Base-by-base conservation (phyloP, 2,797 vertebrate species). In the Sebastes baramenuke region DNA sequence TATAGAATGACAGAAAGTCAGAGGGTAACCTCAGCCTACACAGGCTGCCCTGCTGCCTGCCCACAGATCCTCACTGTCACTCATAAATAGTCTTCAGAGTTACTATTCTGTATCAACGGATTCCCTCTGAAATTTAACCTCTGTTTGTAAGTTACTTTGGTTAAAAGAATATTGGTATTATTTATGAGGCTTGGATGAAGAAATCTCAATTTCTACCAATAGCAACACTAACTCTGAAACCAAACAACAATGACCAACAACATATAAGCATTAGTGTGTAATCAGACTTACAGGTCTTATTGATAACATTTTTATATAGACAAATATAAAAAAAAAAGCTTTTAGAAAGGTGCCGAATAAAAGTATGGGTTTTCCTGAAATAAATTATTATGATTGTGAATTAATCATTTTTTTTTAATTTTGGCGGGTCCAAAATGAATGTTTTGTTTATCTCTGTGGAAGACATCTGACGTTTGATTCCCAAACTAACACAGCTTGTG, bases 21-120 rank as follows among this genome's bases (percentile, higher is more conserved):
- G 34, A 69, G 82, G 67, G 38, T 56, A 86, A 88, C 87, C 67
- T 87, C 85, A 81, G 80, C 73, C 73, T 60, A 24, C 67, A 42
- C 46, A 54, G 69, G 59, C 29, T n/a, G 58, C 55, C 54, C 10
- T 70, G 70, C 65, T 0, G 25, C 78, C 74, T 74, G 70, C 42
- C 64, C 71, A 34, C 61, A 29, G 42, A 77, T 72, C 74, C 72
- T 66, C 72, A 80, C 54, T 69, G 66, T 24, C 61, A 69, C 34
- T 71, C 36, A 60, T 74, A 42, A 75, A 42, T 72, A 66, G 59
- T 10, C 72, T 73, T 78, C 36, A 60, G 49, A 64, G 32, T 25
- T 27, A 65, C 65, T 58, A 5, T 52, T 76, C 27, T 61, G 25
- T 22, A 60, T 82, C 24, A 73, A 27, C 14, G 7, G 24, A 29